Conservation (phyloP, 2,888 invertebrate species). For the Myopa tessellatipennis region DNA sequence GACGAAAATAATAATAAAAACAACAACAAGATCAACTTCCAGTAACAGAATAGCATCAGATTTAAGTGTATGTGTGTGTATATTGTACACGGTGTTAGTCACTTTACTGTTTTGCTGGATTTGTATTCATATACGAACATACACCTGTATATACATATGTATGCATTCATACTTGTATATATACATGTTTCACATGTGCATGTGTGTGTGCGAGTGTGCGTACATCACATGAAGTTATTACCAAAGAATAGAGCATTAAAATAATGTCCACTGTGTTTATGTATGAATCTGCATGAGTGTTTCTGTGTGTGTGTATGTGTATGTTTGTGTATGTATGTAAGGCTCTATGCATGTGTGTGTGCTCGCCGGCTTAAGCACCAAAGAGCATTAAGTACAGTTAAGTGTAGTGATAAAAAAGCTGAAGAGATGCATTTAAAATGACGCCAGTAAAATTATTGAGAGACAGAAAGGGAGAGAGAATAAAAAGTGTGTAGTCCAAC, state of each 20-base stretch:
- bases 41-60: not conserved
- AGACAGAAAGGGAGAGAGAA: too few species aligned
- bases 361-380: not conserved
- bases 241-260: constrained; percentile 13
- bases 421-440: not conserved
- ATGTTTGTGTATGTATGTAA: not conserved
- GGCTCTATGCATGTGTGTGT: not conserved
- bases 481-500: too few species aligned
- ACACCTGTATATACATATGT: not conserved
- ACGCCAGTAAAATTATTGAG: too few species aligned
- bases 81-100: not conserved
- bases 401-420: constrained; percentile 3
- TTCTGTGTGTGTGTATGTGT: not conserved
- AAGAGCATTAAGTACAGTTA: constrained; percentile 14
- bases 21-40: not conserved
- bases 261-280: constrained; percentile 4
- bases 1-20: not conserved
- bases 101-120: not conserved
- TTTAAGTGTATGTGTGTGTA: not conserved
- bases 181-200: too few species aligned
- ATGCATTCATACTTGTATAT: not conserved
- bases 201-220: too few species aligned
- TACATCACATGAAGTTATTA: not conserved
- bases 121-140: not conserved
- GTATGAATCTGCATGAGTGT: constrained; percentile 1